Conservation (phyloP, 2,113 vertebrate species). For the Cynocephalus volans region DNA sequence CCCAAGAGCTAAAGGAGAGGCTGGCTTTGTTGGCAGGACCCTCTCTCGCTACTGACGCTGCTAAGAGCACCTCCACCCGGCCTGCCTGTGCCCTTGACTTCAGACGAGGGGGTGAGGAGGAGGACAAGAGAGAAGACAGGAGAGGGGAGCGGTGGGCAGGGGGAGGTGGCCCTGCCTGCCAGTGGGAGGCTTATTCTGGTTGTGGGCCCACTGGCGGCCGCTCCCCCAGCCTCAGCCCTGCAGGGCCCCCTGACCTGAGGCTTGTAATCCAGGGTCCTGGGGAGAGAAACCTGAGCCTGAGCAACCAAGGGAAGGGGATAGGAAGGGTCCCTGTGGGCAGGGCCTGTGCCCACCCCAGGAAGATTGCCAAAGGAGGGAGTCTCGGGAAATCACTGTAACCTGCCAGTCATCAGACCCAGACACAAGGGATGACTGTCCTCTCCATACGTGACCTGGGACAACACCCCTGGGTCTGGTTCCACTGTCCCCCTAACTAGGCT, state of each 20-base stretch:
- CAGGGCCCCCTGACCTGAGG: background rate
- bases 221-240: background rate
- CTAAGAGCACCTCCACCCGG: too few species aligned
- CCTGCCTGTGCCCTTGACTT: background rate
- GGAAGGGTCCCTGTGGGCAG: background rate
- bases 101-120: background rate
- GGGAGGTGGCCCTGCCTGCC: too few species aligned
- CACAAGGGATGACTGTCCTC: background rate
- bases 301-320: too few species aligned
- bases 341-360: background rate
- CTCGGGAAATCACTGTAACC: background rate
- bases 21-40: too few species aligned
- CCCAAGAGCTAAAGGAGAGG: background rate
- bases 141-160: fast-evolving
- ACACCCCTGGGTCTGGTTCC: background rate
- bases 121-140: background rate
- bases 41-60: background rate
- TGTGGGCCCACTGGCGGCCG: fast-evolving
- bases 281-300: background rate
- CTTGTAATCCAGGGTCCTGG: background rate
- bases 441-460: background rate
- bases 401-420: background rate
- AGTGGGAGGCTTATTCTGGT: fast-evolving
- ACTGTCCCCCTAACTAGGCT: too few species aligned
- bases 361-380: background rate